These are phyloP conservation scores for Thalassaphorura encarpata DNA, from an alignment of 1,140 invertebrate genomes.

Conservation along the genomic window DNA sequence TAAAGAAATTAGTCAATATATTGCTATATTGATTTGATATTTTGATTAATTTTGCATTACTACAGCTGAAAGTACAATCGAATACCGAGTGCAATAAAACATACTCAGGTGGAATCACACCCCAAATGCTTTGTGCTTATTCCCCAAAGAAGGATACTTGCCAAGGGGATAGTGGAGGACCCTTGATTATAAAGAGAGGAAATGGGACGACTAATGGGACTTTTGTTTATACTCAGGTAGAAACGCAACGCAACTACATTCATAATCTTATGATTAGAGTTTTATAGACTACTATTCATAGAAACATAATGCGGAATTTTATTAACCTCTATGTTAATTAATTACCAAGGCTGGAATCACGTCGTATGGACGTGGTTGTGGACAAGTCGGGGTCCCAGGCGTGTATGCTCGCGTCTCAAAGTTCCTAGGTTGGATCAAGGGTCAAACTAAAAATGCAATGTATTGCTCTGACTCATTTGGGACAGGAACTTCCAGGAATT, in stretches of 20 bases:
- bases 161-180: slow-evolving; percentile 85
- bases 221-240: slow-evolving; percentile 4
- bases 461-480: slow-evolving; percentile 44
- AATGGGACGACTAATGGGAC: no score
- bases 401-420: slow-evolving; percentile 67
- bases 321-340: not conserved
- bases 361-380: slow-evolving; percentile 41
- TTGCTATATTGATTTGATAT: slow-evolving; percentile 42
- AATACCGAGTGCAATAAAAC: slow-evolving; percentile 61
- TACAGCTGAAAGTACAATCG: slow-evolving; percentile 68
- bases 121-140: slow-evolving; percentile 45
- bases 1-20: not conserved
- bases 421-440: slow-evolving; percentile 64
- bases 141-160: slow-evolving; percentile 24
- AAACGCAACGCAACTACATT: no score
- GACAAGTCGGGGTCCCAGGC: slow-evolving; percentile 39
- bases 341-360: slow-evolving; percentile 29
- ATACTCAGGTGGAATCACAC: slow-evolving; percentile 72
- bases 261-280: no score
- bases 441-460: slow-evolving; percentile 59
- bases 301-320: no score
- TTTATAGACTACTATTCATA: no score
- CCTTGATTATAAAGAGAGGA: slow-evolving; percentile 39
- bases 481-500: not conserved
- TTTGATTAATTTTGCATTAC: slow-evolving; percentile 65